Evolutionary conservation across 2,888 invertebrate genomes (phyloP), one percentile per base, ranked within the genome.

Genomic region (Heterodera filipjevi): DNA sequence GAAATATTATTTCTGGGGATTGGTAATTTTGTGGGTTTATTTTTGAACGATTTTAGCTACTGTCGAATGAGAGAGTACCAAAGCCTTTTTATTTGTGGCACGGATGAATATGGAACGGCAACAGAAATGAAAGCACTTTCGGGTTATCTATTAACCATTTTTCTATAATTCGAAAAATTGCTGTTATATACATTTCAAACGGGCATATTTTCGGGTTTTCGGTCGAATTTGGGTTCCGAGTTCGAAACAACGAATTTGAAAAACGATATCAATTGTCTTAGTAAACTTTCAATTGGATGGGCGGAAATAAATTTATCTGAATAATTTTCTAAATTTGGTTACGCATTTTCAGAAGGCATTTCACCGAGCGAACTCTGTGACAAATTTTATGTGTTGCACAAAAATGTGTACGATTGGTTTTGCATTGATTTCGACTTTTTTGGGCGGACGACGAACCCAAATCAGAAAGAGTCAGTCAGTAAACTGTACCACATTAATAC

Each of bases 31-130:
- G 49, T 19, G 14, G 49, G 27, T 10, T 8, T 27, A 59, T 27
- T 8, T 10, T 59, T n/a, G n/a, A n/a, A n/a, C 59, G 12, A 14
- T 49, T 49, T 14, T 19, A 68, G 92, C 88, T 97, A 93, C 90
- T 95, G 95, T 88, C 93, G 97, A 19, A 90, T 94, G 77, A 93
- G 95, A 86, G 94, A 94, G 85, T 94, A 95, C 90, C 96, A 96
- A 89, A 94, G 95, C 0, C 90, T 99, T 27, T 95, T 92, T 86
- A 92, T 99, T 76, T 94, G 94, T 88, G 99, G 99, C 0, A 99
- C 99, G 0, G 99, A 99, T 90, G 99, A 99, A 89, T 99, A 99
- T 89, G 99, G 99, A 10, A 99, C 99, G 0, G 98, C 99, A 0
- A 99, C 99, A 0, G 99, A 99, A 91, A 97, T 97, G 3, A 99